These are phyloP conservation scores for Cheilosia grossa DNA, from an alignment of 2,888 invertebrate species.

Conservation along the genomic window DNA sequence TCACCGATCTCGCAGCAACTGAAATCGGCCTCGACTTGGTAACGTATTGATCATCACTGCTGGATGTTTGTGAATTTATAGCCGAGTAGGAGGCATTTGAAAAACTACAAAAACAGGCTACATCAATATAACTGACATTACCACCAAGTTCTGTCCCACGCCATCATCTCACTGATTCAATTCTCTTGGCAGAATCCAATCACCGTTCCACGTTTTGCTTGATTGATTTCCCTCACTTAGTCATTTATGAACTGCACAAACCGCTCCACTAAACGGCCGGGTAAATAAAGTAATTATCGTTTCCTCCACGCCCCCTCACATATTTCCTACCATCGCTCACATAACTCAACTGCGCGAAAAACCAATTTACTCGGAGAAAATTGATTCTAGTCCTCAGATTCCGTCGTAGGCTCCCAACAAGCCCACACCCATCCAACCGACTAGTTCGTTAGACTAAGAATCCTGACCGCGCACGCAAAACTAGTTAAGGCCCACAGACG, in stretches of 20 bases:
- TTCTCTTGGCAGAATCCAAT: slow-evolving; percentile 14
- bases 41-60: too few relatives aligned
- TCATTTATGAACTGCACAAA: background rate
- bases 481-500: slow-evolving; percentile 45
- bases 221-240: background rate
- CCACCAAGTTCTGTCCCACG: background rate
- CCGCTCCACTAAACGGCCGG: background rate
- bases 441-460: slow-evolving; percentile 47
- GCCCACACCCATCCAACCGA: slow-evolving; percentile 58
- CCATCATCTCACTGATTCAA: slow-evolving; percentile 13
- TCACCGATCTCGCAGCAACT: too few relatives aligned
- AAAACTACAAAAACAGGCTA: too few relatives aligned
- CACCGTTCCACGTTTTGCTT: background rate
- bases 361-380: slow-evolving; percentile 64
- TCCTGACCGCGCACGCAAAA: slow-evolving; percentile 13
- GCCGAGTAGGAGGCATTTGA: too few relatives aligned
- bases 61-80: too few relatives aligned
- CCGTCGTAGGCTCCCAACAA: slow-evolving; percentile 51
- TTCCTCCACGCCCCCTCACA: slow-evolving; percentile 56
- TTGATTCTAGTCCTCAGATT: slow-evolving; percentile 62
- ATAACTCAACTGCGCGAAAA: slow-evolving; percentile 21
- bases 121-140: too few relatives aligned
- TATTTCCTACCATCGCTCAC: background rate
- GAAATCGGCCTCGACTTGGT: too few relatives aligned
- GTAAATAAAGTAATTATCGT: slow-evolving; percentile 66